phyloP scores from a whole-genome alignment of 2,797 vertebrate genomes.

The Caiman crocodilus region DNA sequence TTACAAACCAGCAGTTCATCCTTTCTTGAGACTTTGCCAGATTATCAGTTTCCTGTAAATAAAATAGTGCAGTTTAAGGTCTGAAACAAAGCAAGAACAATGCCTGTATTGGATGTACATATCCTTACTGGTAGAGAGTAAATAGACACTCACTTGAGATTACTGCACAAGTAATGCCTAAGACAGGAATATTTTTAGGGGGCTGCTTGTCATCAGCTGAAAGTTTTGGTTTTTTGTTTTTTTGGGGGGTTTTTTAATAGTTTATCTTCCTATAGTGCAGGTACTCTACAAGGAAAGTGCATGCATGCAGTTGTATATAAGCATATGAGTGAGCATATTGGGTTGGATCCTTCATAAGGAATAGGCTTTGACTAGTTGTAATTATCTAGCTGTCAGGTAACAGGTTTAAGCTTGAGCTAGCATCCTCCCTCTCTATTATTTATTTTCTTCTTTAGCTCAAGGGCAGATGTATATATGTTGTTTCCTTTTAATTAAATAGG shows the following conservation, averaged over 20 bases:
- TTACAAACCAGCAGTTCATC: slow-evolving; percentile 29
- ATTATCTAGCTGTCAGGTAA: not conserved
- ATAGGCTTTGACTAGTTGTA: not conserved
- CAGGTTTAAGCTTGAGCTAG: not conserved
- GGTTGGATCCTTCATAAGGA: not conserved
- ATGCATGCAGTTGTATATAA: not conserved
- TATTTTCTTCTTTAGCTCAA: not conserved
- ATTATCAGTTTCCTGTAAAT: slow-evolving; percentile 34
- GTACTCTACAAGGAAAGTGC: not conserved
- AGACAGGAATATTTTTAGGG: not conserved
- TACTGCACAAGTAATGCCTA: not conserved
- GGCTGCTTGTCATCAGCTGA: not conserved
- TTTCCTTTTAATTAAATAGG: not conserved
- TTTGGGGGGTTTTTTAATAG: too few relatives aligned
- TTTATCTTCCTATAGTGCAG: not conserved
- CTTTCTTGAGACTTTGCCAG: slow-evolving; percentile 20
- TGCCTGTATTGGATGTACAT: not conserved
- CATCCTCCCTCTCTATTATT: not conserved
- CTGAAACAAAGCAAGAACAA: not conserved
- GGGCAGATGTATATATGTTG: not conserved
- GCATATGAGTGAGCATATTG: not conserved
- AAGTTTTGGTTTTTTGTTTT: too few relatives aligned
- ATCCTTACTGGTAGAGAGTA: not conserved
- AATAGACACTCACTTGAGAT: not conserved
- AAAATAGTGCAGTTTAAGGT: slow-evolving; percentile 45